These are phyloP conservation scores for Villa cingulata DNA, from an alignment of 2,888 invertebrate species.

Conservation along the genomic window DNA sequence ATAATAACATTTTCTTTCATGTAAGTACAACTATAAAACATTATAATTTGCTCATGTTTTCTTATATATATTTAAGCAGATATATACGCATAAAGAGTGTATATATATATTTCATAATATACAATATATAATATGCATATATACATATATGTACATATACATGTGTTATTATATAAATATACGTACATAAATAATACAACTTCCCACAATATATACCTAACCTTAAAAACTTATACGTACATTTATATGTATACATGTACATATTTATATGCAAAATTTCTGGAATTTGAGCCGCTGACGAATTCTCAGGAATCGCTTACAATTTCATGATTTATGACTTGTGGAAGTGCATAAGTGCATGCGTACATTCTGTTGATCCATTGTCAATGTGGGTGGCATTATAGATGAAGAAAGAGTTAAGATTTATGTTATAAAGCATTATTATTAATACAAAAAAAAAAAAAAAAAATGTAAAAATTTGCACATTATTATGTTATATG, in stretches of 20 bases:
- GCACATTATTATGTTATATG: too few species aligned
- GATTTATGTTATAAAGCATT: background rate
- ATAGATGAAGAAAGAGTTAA: constrained; percentile 1
- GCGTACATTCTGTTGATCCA: constrained; percentile 8
- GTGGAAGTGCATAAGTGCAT: constrained; percentile 11
- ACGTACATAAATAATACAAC: background rate
- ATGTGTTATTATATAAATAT: too few species aligned
- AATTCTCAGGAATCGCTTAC: constrained; percentile 8
- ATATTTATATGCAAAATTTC: constrained; percentile 1
- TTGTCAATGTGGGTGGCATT: constrained; percentile 5
- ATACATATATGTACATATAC: constrained; percentile 1
- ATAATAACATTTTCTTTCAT: background rate
- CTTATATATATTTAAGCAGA: too few species aligned
- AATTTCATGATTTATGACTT: constrained; percentile 11
- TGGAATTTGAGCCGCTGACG: constrained; percentile 8
- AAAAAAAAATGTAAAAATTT: background rate
- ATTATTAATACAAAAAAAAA: background rate
- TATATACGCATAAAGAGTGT: too few species aligned
- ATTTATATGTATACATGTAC: too few species aligned
- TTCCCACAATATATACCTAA: too few species aligned
- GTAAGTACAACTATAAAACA: too few species aligned
- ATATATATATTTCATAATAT: too few species aligned
- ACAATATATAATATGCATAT: too few species aligned
- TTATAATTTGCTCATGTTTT: too few species aligned
- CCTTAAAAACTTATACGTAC: background rate